A percentile compares a stretch with the other conserved stretches of the same genome.
phyloP scores from a whole-genome alignment of 2,888 invertebrate genomes.

The Cotesia congregata region DNA sequence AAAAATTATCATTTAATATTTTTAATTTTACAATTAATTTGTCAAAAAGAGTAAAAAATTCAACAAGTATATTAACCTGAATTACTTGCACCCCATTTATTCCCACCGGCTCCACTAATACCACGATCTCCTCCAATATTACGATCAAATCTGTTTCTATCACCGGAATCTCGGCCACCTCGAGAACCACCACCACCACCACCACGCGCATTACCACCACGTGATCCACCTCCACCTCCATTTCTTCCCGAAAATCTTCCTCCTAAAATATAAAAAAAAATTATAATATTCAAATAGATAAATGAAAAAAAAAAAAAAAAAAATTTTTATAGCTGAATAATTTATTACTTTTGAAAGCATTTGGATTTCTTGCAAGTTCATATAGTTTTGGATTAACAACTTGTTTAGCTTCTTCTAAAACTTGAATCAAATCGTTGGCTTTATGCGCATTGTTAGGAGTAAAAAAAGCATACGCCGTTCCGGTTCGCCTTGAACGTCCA shows the following conservation, averaged over 20 bases:
- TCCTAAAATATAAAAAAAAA: constrained; percentile 50
- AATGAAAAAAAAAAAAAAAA: constrained; percentile 13
- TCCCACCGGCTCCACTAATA: constrained; percentile 50
- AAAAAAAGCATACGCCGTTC: constrained; percentile 97
- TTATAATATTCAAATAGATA: background rate
- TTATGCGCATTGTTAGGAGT: constrained; percentile 92
- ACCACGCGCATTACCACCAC: constrained; percentile 57
- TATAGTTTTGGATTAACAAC: constrained; percentile 90
- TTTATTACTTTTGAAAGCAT: constrained; percentile 62
- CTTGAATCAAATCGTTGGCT: constrained; percentile 91
- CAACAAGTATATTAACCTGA: background rate
- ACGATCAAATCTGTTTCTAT: constrained; percentile 63
- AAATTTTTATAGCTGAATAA: background rate
- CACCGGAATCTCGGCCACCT: constrained; percentile 61
- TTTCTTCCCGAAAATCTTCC: constrained; percentile 63
- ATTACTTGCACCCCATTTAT: constrained; percentile 35
- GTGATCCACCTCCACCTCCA: constrained; percentile 53
- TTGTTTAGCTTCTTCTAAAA: constrained; percentile 94
- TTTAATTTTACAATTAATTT: background rate
- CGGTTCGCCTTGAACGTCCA: constrained; percentile 91
- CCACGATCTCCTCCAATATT: constrained; percentile 48
- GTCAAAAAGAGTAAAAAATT: background rate
- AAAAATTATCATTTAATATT: background rate
- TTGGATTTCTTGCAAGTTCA: constrained; percentile 76
- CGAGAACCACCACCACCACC: constrained; percentile 59